Conservation (phyloP, 2,797 vertebrate species). For the Emydoidea blandingii region DNA sequence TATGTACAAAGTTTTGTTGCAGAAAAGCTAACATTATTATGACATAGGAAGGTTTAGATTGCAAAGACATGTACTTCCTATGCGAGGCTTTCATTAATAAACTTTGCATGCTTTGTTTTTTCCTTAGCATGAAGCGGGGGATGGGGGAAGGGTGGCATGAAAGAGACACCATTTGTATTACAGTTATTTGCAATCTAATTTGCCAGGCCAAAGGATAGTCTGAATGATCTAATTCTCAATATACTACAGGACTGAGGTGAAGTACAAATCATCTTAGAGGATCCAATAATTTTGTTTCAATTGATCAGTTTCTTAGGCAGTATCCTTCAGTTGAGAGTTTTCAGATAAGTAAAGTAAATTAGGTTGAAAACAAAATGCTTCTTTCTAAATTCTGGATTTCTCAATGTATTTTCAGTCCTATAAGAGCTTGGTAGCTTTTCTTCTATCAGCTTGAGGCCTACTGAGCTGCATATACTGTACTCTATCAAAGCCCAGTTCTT, state of each 20-base stretch:
- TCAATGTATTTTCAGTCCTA: conserved; percentile 67
- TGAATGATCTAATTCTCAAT: conserved; percentile 94
- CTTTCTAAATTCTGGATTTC: conserved; percentile 69
- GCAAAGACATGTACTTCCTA: not conserved
- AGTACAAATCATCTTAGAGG: conserved; percentile 94
- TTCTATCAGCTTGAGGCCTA: conserved; percentile 60
- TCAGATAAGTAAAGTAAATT: conserved; percentile 90
- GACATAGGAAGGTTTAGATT: not conserved
- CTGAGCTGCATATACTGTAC: conserved; percentile 78
- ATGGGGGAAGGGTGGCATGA: not conserved
- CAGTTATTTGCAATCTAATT: conserved; percentile 90
- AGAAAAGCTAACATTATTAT: not conserved
- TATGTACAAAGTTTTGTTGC: not conserved
- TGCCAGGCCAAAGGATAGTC: conserved; percentile 85
- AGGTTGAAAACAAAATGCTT: conserved; percentile 75
- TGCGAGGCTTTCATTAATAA: not conserved
- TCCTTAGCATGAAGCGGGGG: not conserved
- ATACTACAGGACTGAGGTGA: conserved; percentile 89
- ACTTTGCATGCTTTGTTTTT: not conserved
- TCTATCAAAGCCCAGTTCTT: conserved; percentile 83
- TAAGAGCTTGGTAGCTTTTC: conserved; percentile 65
- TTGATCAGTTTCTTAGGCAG: conserved; percentile 91
- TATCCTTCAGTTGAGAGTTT: conserved; percentile 85
- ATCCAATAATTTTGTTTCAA: conserved; percentile 92
- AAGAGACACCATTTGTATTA: conserved; percentile 78